Base-by-base conservation (phyloP, 2,888 invertebrate genomes). In the Camponotus fellah region DNA sequence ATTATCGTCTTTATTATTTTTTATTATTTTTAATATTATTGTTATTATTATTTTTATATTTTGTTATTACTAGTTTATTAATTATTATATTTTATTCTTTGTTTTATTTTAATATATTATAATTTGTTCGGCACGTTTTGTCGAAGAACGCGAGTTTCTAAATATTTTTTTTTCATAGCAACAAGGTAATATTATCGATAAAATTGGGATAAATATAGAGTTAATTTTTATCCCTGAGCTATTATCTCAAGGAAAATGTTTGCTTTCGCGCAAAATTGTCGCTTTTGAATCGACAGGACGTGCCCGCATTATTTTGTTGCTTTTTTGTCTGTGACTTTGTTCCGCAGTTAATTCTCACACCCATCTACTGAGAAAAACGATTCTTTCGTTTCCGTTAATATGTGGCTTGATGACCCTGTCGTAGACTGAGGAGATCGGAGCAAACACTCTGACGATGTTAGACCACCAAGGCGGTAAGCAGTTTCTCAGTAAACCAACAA, bases 391-490 rank as follows among this genome's bases (percentile, higher is more conserved):
- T 92, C 91, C 91, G 91, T 89, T 89, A 90, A 89, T 89, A 85
- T 89, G 87, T 90, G 92, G 91, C 89, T 92, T 93, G 49, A 53
- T 85, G 90, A 90, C 88, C 90, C 95, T 96, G 95, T 92, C 97
- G 96, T 97, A 98, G 98, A 98, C 98, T 96, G 97, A 98, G 97
- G 98, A 98, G 95, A 97, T 97, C 95, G 98, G 98, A 95, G 97
- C 97, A 96, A 97, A 97, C 96, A 98, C 98, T 95, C 96, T 98
- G 96, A 97, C 97, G 96, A 97, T 97, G 97, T 96, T 98, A 96
- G 97, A 97, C 96, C 97, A 97, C 96, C 98, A 98, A 97, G 98
- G 98, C 97, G 98, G 98, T 98, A 98, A 98, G 98, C 96, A 91
- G 90, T 95, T 95, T 95, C 83, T 84, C 56, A 77, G 77, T 77